Conservation (phyloP, 2,888 invertebrate genomes). For the Terebella lapidaria region DNA sequence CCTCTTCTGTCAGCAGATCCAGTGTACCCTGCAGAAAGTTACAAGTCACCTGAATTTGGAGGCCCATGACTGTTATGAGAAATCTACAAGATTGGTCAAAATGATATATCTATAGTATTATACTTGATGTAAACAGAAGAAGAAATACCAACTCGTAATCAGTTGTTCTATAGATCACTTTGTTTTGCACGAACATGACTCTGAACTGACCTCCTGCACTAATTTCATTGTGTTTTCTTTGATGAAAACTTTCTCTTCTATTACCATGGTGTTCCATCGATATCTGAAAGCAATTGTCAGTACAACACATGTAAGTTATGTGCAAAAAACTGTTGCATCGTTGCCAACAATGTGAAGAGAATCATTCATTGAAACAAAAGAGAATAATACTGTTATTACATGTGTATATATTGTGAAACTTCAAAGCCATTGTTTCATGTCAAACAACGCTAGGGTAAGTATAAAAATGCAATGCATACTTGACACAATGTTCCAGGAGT, state of each 20-base stretch:
- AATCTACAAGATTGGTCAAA: not conserved
- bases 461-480: constrained; percentile 56
- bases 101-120: not conserved
- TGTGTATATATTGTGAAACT: too few species aligned
- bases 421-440: not conserved
- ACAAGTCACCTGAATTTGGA: too few species aligned
- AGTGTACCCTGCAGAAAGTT: constrained; percentile 63
- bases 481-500: constrained; percentile 86
- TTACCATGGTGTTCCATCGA: constrained; percentile 83
- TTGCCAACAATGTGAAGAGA: too few species aligned
- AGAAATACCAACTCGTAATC: too few species aligned
- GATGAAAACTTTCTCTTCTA: constrained; percentile 81
- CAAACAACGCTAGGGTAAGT: not conserved
- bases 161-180: too few species aligned
- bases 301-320: too few species aligned
- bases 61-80: not conserved
- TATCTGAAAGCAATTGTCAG: constrained; percentile 52
- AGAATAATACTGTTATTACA: too few species aligned
- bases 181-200: too few species aligned
- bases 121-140: not conserved
- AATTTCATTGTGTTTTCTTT: constrained; percentile 60
- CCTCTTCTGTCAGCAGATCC: constrained; percentile 65
- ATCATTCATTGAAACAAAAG: not conserved
- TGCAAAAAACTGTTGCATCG: too few species aligned
- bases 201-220: constrained; percentile 34